These are phyloP conservation scores for Hybognathus amarus DNA, from an alignment of 2,797 vertebrate species.

Conservation along the genomic window DNA sequence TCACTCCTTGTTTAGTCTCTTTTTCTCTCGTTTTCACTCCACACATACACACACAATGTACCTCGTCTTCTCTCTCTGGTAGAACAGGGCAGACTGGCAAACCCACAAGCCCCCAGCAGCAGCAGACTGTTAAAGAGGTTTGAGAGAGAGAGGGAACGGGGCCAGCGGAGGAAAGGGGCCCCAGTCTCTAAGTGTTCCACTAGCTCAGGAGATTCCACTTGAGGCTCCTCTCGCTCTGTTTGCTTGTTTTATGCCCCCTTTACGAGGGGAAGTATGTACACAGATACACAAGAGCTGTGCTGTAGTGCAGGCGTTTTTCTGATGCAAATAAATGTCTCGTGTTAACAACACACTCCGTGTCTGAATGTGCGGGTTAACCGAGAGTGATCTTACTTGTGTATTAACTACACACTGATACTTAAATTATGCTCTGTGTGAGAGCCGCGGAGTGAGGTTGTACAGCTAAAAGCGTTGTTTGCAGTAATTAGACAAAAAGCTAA, in stretches of 20 bases:
- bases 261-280: slow-evolving; percentile 34
- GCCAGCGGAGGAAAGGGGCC: slow-evolving; percentile 39
- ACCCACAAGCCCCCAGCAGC: slow-evolving; percentile 29
- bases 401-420: background rate
- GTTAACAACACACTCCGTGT: slow-evolving; percentile 1
- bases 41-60: background rate
- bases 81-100: slow-evolving; percentile 26
- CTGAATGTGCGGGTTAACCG: slow-evolving; percentile 2
- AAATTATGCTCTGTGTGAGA: background rate
- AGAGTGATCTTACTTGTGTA: background rate
- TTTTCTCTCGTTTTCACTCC: background rate
- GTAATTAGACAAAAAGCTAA: background rate
- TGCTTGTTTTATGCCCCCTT: slow-evolving; percentile 29
- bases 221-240: slow-evolving; percentile 5
- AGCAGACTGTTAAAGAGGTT: slow-evolving; percentile 37
- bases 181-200: slow-evolving; percentile 15
- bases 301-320: slow-evolving; percentile 14
- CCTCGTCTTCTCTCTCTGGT: background rate
- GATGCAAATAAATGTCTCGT: slow-evolving; percentile 27
- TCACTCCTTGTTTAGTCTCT: background rate
- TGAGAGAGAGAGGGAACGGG: slow-evolving; percentile 8
- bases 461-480: slow-evolving; percentile 5
- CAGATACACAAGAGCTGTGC: slow-evolving; percentile 28
- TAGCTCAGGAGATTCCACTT: slow-evolving; percentile 18
- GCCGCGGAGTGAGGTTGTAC: too few species aligned